Conservation (phyloP, 2,113 vertebrate genomes). For the Gulo gulo region DNA sequence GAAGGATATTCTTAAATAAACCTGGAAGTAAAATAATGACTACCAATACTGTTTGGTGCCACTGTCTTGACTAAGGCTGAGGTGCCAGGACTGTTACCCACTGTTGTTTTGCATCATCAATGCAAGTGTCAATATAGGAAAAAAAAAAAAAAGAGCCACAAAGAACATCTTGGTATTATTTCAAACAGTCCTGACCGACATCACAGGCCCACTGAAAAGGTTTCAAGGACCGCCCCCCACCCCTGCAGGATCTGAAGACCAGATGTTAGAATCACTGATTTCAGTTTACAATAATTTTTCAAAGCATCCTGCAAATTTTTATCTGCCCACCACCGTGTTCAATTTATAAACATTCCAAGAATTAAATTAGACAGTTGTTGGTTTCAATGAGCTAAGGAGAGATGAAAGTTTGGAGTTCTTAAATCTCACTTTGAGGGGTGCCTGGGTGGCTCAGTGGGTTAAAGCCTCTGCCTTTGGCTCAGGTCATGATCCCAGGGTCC, state of each 20-base stretch:
- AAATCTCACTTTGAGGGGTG: neutral
- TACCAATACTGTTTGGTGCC: accelerated
- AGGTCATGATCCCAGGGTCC: no score
- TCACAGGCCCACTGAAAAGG: neutral
- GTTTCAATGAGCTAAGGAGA: neutral
- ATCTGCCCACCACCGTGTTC: neutral
- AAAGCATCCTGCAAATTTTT: neutral
- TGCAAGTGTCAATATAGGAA: neutral
- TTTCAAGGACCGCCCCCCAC: neutral
- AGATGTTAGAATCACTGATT: neutral
- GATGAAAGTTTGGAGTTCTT: neutral
- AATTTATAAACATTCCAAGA: neutral
- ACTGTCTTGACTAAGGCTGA: accelerated
- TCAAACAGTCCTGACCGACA: neutral
- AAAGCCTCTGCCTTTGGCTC: no score
- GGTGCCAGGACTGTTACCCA: accelerated
- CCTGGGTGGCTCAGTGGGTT: no score
- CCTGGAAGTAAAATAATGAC: no score
- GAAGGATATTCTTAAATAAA: neutral
- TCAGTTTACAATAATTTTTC: neutral
- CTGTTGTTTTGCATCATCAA: accelerated
- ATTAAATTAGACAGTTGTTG: neutral
- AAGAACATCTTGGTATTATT: neutral
- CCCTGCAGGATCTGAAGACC: neutral
- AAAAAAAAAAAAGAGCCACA: neutral